Conservation (phyloP, 2,888 invertebrate species). For the Eretmocerus hayati region DNA sequence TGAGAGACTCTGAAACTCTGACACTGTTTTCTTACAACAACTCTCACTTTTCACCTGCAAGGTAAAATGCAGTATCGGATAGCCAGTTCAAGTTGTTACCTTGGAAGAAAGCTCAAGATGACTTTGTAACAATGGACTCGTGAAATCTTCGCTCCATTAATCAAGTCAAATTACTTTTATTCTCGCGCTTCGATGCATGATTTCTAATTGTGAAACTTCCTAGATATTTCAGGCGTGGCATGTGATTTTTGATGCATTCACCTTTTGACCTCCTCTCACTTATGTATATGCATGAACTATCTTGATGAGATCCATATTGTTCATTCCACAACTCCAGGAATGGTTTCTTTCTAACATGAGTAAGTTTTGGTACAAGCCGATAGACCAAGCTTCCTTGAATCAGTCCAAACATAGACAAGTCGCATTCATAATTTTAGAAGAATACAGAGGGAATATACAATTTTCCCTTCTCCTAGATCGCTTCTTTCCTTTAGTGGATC, state of each 20-base stretch:
- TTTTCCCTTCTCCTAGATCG: no score
- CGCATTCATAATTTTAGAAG: no score
- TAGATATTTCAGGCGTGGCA: not conserved
- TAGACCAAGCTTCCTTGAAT: no score
- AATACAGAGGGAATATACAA: no score
- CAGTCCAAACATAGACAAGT: no score
- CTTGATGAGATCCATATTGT: no score
- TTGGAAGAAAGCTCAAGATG: no score
- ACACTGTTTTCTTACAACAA: not conserved
- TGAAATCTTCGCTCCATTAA: slow-evolving; percentile 18
- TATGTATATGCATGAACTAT: no score
- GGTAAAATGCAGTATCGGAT: not conserved
- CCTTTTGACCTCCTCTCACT: slow-evolving; percentile 16
- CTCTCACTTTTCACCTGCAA: slow-evolving; percentile 1
- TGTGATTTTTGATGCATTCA: not conserved
- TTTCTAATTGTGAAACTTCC: slow-evolving; percentile 22
- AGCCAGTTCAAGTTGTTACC: not conserved
- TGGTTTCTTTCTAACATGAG: no score
- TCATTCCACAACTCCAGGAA: no score
- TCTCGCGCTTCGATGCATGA: slow-evolving; percentile 8
- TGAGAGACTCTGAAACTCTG: not conserved
- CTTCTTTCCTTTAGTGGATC: no score
- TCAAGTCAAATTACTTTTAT: slow-evolving; percentile 16
- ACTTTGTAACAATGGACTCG: slow-evolving; percentile 16
- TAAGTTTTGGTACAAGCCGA: no score